Percentiles rank a stretch among this genome's conserved stretches.
phyloP scores from a whole-genome alignment of 2,113 vertebrate species.

The Thunnus thynnus region DNA sequence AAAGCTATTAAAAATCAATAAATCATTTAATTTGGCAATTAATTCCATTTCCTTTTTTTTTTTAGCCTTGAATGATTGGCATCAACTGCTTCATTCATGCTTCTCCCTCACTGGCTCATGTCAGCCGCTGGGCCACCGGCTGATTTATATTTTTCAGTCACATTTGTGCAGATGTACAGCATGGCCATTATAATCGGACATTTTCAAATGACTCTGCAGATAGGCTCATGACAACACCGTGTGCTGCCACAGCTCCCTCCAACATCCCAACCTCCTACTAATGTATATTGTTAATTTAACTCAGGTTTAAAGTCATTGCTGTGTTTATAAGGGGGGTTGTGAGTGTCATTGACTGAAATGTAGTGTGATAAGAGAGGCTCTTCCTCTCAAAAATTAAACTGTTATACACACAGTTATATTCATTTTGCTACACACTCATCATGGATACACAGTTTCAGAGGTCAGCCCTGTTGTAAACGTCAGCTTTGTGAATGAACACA shows the following conservation, averaged over 20 bases:
- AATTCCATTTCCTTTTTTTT: too few relatives aligned
- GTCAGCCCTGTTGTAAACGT: background rate
- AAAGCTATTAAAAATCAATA: background rate
- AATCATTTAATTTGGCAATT: background rate
- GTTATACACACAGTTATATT: background rate
- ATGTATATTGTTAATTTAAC: too few relatives aligned
- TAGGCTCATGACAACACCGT: too few relatives aligned
- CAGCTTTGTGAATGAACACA: constrained; percentile 18
- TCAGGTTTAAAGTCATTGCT: too few relatives aligned
- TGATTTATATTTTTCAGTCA: background rate
- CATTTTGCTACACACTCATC: background rate
- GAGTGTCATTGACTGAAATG: too few relatives aligned
- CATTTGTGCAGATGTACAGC: background rate
- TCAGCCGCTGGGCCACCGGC: background rate
- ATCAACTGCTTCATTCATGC: background rate
- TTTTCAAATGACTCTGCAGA: too few relatives aligned
- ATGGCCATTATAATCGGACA: background rate
- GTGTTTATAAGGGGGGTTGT: too few relatives aligned
- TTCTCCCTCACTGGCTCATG: background rate
- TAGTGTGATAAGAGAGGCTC: background rate
- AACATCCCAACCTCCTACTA: too few relatives aligned
- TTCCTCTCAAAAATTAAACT: too few relatives aligned
- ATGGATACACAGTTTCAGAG: background rate
- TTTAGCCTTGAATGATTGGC: background rate
- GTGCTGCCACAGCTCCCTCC: too few relatives aligned